These are phyloP conservation scores for Torymus tubicola DNA, from an alignment of 2,888 invertebrate genomes.

Conservation along the genomic window DNA sequence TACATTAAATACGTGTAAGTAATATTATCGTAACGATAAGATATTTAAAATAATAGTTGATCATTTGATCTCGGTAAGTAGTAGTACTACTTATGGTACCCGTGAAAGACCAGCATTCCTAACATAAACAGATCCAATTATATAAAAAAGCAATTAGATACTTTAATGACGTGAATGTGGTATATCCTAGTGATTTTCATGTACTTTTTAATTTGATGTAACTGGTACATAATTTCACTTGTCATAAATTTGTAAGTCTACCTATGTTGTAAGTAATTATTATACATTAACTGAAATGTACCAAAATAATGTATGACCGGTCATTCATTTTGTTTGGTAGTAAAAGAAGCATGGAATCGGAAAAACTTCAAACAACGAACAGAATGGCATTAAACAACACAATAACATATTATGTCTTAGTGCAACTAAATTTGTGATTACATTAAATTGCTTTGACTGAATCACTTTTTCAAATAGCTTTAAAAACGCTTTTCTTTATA, in stretches of 20 bases:
- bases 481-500: too few species aligned
- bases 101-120: constrained; percentile 29
- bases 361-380: constrained; percentile 41
- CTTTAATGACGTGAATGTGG: constrained; percentile 36
- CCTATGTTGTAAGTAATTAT: constrained; percentile 11
- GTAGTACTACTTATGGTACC: constrained; percentile 26
- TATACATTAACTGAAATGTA: neutral
- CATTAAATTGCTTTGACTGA: constrained; percentile 1
- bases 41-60: constrained; percentile 38
- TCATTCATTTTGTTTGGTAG: neutral
- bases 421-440: constrained; percentile 13
- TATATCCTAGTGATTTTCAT: constrained; percentile 12
- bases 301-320: neutral
- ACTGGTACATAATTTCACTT: neutral
- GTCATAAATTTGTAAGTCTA: constrained; percentile 9
- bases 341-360: constrained; percentile 1
- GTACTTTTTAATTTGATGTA: constrained; percentile 11
- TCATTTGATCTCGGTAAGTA: constrained; percentile 45
- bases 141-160: constrained; percentile 37
- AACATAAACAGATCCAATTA: constrained; percentile 21
- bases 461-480: neutral
- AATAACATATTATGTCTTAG: constrained; percentile 10
- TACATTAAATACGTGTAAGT: constrained; percentile 24
- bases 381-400: constrained; percentile 21
- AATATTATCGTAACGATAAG: constrained; percentile 45